Conservation (phyloP, 2,797 vertebrate species). For the Protosalanx chinensis region DNA sequence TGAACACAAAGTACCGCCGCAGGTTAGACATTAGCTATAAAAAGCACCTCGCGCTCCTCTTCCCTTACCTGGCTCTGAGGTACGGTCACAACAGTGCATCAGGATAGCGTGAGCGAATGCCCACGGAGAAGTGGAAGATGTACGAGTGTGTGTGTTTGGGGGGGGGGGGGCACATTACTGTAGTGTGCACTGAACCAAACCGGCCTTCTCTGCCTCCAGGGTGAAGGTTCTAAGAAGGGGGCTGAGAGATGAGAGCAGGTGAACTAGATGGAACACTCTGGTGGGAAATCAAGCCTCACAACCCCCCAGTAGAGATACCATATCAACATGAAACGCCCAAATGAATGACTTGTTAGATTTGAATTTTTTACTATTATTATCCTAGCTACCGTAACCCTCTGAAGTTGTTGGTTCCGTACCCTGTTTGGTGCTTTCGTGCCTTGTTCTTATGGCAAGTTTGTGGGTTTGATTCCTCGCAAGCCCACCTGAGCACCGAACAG, state of each 20-base stretch:
- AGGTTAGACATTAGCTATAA: conserved; percentile 37
- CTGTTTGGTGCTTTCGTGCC: too few species aligned
- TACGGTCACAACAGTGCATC: conserved; percentile 34
- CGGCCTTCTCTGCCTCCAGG: conserved; percentile 56
- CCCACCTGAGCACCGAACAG: too few species aligned
- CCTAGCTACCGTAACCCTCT: too few species aligned
- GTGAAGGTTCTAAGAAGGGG: conserved; percentile 48
- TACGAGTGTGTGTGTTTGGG: conserved; percentile 44
- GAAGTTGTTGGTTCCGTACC: too few species aligned
- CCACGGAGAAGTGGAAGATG: conserved; percentile 44
- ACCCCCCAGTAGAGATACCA: too few species aligned
- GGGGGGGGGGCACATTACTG: conserved; percentile 13
- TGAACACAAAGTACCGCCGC: conserved; percentile 35
- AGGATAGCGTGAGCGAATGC: conserved; percentile 51
- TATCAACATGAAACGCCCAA: too few species aligned
- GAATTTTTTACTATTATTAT: too few species aligned
- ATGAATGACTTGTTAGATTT: too few species aligned
- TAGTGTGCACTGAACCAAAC: conserved; percentile 62
- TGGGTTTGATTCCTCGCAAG: too few species aligned
- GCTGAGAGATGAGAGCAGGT: conserved; percentile 54
- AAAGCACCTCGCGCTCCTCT: conserved; percentile 40
- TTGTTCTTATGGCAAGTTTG: too few species aligned
- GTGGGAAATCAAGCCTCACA: too few species aligned
- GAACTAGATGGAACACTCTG: neutral
- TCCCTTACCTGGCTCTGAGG: conserved; percentile 40